phyloP scores from a whole-genome alignment of 2,888 invertebrate genomes.

The Amphimallon solstitiale region DNA sequence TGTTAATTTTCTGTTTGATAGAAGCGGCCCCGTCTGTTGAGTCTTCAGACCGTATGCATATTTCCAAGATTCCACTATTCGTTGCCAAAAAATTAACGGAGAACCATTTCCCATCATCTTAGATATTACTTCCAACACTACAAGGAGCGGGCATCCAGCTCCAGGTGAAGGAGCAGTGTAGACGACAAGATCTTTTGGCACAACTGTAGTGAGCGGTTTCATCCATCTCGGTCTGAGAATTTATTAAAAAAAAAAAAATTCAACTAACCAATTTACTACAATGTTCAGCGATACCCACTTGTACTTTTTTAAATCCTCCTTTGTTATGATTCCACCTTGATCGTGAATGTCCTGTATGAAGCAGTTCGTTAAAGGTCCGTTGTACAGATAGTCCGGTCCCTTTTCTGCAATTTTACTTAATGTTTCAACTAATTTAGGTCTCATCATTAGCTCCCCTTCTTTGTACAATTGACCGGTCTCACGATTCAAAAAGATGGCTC shows the following conservation, averaged over 20 bases:
- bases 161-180: slow-evolving; percentile 82
- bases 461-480: slow-evolving; percentile 70
- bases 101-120: slow-evolving; percentile 63
- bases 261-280: background rate
- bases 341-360: slow-evolving; percentile 76
- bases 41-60: slow-evolving; percentile 88
- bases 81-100: slow-evolving; percentile 70
- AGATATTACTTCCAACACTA: slow-evolving; percentile 80
- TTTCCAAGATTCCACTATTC: slow-evolving; percentile 87
- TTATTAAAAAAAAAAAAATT: background rate
- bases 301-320: slow-evolving; percentile 47
- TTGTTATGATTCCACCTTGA: slow-evolving; percentile 48
- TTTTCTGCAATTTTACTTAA: slow-evolving; percentile 74
- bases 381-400: slow-evolving; percentile 79
- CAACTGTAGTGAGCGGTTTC: slow-evolving; percentile 67
- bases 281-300: slow-evolving; percentile 31
- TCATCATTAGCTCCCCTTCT: slow-evolving; percentile 73
- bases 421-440: slow-evolving; percentile 75
- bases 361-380: slow-evolving; percentile 73
- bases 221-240: slow-evolving; percentile 69
- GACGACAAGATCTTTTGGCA: slow-evolving; percentile 72
- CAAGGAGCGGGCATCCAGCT: slow-evolving; percentile 79
- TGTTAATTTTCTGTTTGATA: slow-evolving; percentile 11
- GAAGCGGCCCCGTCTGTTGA: slow-evolving; percentile 75
- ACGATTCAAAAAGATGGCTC: slow-evolving; percentile 71